Evolutionary conservation across 1,140 invertebrate genomes (phyloP).

Genomic region (Streblospio benedicti): DNA sequence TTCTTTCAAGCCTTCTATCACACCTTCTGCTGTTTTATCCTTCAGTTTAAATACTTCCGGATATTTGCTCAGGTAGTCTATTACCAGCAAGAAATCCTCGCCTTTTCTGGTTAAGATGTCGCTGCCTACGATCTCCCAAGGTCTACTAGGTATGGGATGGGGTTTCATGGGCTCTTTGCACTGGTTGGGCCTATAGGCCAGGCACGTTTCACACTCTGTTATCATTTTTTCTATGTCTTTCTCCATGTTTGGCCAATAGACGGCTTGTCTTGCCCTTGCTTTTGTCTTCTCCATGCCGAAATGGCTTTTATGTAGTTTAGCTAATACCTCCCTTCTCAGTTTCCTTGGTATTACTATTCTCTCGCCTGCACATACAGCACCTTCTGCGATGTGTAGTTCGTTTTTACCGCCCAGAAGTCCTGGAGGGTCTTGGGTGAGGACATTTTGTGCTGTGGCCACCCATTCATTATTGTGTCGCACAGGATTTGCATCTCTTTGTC

Average conservation of each 20-base stretch:
- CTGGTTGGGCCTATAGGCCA: conserved; percentile 6
- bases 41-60: conserved; percentile 20
- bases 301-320: conserved; percentile 20
- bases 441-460: neutral
- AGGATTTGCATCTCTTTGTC: too few relatives aligned
- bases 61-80: conserved; percentile 27
- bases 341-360: conserved; percentile 19
- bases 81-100: conserved; percentile 18
- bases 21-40: conserved; percentile 9
- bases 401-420: conserved; percentile 13
- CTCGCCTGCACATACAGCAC: conserved; percentile 19
- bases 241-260: conserved; percentile 26
- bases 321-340: conserved; percentile 17
- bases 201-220: conserved; percentile 19
- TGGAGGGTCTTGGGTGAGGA: neutral
- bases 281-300: conserved; percentile 22
- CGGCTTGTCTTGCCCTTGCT: conserved; percentile 8
- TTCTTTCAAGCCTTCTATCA: conserved; percentile 15
- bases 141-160: neutral
- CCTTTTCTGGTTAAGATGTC: neutral
- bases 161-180: conserved; percentile 3
- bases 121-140: conserved; percentile 1
- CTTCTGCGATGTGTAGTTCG: conserved; percentile 19
- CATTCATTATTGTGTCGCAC: conserved; percentile 30
- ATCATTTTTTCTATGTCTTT: conserved; percentile 25